Base-by-base conservation (phyloP, 2,888 invertebrate species). In the Sphinx pinastri region DNA sequence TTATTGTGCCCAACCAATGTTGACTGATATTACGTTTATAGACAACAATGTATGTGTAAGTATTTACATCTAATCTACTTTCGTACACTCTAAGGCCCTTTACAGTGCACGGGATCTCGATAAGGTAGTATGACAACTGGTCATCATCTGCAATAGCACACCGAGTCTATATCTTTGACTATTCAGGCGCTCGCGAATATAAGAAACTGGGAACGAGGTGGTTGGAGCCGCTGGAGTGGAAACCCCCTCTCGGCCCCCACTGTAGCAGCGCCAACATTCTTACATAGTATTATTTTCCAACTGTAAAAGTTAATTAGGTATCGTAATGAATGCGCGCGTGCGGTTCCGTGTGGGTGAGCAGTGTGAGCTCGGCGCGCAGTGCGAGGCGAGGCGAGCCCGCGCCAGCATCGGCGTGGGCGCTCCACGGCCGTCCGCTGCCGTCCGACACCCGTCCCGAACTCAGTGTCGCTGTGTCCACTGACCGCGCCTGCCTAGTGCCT, bases 251-350 rank as follows among this genome's bases (percentile, higher is more conserved):
- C 58, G 12, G 16, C 16, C 51, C 52, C 55, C 13, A 52, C 16
- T 8, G 25, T 8, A 38, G 59, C 81, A 79, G 81, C 84, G 80
- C 80, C 79, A 80, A 80, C 83, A 83, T 83, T 86, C 79, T 81
- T 81, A 79, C 57, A 49, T 63, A 47, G n/a, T 19, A 77, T 80
- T 81, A 85, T 89, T 87, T 90, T 87, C 79, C 76, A 89, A 88
- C 88, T 86, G 92, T 91, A 90, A 91, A 91, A 88, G 87, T 88
- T 87, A 88, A 89, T 87, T 86, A 88, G 80, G 80, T 77, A 82
- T 81, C 76, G 77, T 88, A 90, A 89, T 88, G 84, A 86, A 88
- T 86, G 84, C 84, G 83, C 84, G 86, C 84, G 86, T 85, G 85
- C 82, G 83, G 88, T 86, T 86, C 87, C 86, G 80, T 78, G 79